Base-by-base conservation (phyloP, 2,113 vertebrate genomes). In the Gallinago media region DNA sequence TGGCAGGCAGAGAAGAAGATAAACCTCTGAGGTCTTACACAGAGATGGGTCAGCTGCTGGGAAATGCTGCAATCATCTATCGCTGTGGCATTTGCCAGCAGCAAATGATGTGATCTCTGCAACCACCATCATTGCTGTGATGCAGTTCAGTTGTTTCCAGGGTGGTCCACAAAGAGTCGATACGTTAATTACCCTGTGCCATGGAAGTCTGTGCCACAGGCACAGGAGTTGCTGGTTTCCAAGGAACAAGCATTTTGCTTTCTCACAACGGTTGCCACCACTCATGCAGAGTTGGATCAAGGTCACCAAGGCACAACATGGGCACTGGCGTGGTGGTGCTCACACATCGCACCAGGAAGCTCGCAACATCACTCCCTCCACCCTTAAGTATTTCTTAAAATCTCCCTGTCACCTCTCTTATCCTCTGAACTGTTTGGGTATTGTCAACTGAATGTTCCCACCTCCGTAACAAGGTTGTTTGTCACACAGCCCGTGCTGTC, bases 1-100 rank as follows among this genome's bases (percentile, higher is more conserved):
- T 0, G 12, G 54, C 74, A 63, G 40, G 58, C 55, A 67, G 32
- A 20, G 14, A 52, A 4, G 15, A 27, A 18, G 56, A 73, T 17
- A 42, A 46, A 50, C 4, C 47, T 46, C 61, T 3, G 0, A 47
- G 58, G 19, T 44, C 16, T 46, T 2, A 5, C 0, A 0, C 0
- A 7, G 1, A 31, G 82, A 23, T 50, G 55, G 85, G 36, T n/a
- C 1, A 4, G 12, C 56, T 55, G 55, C 67, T 92, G 78, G 67
- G 50, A 54, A 68, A 71, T 3, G 44, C 78, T 58, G 63, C 46
- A 34, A 7, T 25, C 46, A 15, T 31, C 63, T 79, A 38, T 9
- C 20, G 10, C 13, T 44, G 40, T 31, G 21, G 40, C 62, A 44
- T 44, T 32, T 65, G 62, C 40, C 62, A 44, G 62, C 62, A 44